Base-by-base conservation (phyloP, 1,140 invertebrate genomes). In the Adelges cooleyi region DNA sequence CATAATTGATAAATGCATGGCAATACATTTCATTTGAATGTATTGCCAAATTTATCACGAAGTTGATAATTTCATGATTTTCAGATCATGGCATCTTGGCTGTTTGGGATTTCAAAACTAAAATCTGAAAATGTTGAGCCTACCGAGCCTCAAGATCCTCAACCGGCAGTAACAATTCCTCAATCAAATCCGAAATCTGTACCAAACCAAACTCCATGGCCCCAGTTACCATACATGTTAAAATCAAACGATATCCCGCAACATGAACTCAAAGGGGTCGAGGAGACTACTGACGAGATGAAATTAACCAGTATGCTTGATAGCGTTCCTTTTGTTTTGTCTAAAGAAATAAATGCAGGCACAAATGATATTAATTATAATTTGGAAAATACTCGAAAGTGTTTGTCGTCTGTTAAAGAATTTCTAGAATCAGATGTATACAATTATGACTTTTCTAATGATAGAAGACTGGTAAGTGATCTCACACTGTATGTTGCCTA, bases 371-470 rank as follows among this genome's bases (percentile, higher is more conserved):
- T 17, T 46, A 62, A 1, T 22, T 20, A 18, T 62, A 33, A 10
- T 48, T 48, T 62, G 18, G 56, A 62, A 22, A 8, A 20, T n/a
- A 48, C 17, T 18, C 17, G 29, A 48, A 48, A 15, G 29, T 9
- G 8, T 22, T 48, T 62, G 10, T 18, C 9, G 4, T 62, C 56
- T 36, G 6, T 62, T 40, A 62, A 62, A 48, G 18, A 62, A 33
- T 8, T 10, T 8, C 25, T 62, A 27, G 56, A 62, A 3, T 62
- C 56, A 29, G 56, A 22, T 22, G 27, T 15, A 0, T 46, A 20
- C 18, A 22, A 62, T 22, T 62, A 62, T 20, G 56, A 62, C 46
- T 62, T 62, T 62, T 62, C 56, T 22, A 62, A 62, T 48, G 56
- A 62, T 48, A 48, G 27, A 33, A 44, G 3, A 46, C 2, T 62